A percentile compares a stretch with the other conserved stretches of the same genome.
These are phyloP conservation scores for Ypsolopha sequella DNA, from an alignment of 2,888 invertebrate species.

Conservation along the genomic window DNA sequence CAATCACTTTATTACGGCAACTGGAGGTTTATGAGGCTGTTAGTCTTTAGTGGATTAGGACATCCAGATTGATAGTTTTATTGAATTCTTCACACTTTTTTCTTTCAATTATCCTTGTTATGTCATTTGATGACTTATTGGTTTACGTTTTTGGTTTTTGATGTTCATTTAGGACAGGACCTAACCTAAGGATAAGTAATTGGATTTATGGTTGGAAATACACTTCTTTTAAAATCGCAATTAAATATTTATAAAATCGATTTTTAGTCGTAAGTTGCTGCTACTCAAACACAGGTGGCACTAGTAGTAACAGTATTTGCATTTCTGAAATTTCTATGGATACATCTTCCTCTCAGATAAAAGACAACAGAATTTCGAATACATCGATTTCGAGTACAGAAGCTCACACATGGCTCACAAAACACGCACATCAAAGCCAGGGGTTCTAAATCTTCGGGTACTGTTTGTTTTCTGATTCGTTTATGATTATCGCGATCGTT, in stretches of 20 bases:
- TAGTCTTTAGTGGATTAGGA: constrained; percentile 10
- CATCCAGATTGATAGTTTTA: constrained; percentile 7
- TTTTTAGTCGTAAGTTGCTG: background rate
- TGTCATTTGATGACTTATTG: no score
- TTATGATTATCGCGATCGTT: constrained; percentile 59
- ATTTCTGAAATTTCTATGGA: background rate
- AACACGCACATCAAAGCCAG: background rate
- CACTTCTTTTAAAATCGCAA: no score
- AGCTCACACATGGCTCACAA: background rate
- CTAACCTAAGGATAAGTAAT: no score
- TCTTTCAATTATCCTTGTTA: no score
- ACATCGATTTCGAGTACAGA: no score
- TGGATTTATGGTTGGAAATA: no score
- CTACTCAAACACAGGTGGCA: constrained; percentile 46
- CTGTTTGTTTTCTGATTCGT: constrained; percentile 66
- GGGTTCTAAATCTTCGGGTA: constrained; percentile 20
- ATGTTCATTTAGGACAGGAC: no score
- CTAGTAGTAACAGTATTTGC: background rate
- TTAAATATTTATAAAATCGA: no score
- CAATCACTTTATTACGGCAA: constrained; percentile 58
- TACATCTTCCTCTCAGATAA: background rate
- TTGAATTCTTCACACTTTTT: background rate
- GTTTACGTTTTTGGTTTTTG: no score
- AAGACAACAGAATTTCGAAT: no score
- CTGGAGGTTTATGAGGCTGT: constrained; percentile 45